Base-by-base conservation (phyloP, 37 sponge, comb jelly and placozoan genomes). In the Ianthella basta region DNA sequence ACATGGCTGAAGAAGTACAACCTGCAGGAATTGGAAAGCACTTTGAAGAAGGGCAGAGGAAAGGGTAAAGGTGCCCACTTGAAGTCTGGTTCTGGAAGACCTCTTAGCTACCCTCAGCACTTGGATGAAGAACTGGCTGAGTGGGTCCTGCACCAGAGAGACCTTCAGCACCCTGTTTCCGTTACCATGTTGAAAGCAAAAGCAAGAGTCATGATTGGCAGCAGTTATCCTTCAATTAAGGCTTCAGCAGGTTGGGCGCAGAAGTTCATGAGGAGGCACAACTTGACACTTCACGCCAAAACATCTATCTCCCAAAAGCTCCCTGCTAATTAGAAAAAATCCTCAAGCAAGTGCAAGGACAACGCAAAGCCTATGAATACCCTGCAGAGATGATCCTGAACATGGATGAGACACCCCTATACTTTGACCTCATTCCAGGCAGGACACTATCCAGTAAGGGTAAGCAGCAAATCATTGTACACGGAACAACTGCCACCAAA, bases 81-180 rank as follows among this genome's bases (percentile, higher is more conserved):
- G 41, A 30, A 30, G 27, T 38, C 41, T 23, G 24, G n/a, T 39
- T 65, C 27, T 44, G 13, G 54, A 82, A 60, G n/a, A n/a, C n/a
- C 6, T 38, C 18, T 81, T 14, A 59, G 38, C 37, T 81, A 81
- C 37, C 61, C 67, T 30, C 10, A 15, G 25, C 15, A 37, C 23
- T 36, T 55, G 25, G 83, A 82, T 27, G 66, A 50, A 21, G 53
- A 82, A 44, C 54, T 82, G 36, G 64, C 63, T 12, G 23, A 60
- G 21, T 82, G 83, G 83, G 83, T 82, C 14, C 40, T 82, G 23
- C 39, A 82, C 16, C 83, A 82, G 41, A 37, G 84, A 55, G 84
- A 84, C 36, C 56, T 70, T 56, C 84, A 84, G 16, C 36, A 56
- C 18, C 56, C 84, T 25, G 84, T 84, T 55, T 55, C 84, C 25